Percentiles rank a stretch among this genome's conserved stretches.
phyloP scores from a whole-genome alignment of 92 coral and sea anemone genomes.

The Virgularia gustaviana region DNA sequence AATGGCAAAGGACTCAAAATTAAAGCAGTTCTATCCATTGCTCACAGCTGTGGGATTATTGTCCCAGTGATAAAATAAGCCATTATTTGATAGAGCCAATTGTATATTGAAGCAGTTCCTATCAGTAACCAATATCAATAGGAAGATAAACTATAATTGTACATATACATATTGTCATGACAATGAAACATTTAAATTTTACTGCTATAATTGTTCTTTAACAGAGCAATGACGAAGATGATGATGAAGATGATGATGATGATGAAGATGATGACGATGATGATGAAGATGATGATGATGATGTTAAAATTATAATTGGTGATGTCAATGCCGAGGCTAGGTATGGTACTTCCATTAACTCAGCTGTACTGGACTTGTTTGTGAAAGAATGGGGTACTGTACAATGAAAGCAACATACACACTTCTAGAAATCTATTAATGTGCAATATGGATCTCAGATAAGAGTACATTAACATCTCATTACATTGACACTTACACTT shows the following conservation, averaged over 20 bases:
- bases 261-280: slow-evolving; percentile 91
- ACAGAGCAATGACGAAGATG: slow-evolving; percentile 95
- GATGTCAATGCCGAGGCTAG: slow-evolving; percentile 84
- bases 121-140: no score
- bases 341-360: no score
- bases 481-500: no score
- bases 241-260: slow-evolving; percentile 29
- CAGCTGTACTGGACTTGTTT: not conserved
- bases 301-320: slow-evolving; percentile 94
- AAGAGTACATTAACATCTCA: not conserved
- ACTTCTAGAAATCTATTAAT: not conserved
- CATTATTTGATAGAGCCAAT: no score
- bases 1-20: no score
- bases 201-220: not conserved
- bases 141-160: no score
- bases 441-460: not conserved
- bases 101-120: no score
- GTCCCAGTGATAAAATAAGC: no score
- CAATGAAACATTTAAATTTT: not conserved
- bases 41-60: no score
- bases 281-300: slow-evolving; percentile 97
- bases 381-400: no score
- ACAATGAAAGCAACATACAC: not conserved
- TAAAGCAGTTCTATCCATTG: no score
- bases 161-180: not conserved